Conservation (phyloP, 2,888 invertebrate species). For the Lissonota sp. region DNA sequence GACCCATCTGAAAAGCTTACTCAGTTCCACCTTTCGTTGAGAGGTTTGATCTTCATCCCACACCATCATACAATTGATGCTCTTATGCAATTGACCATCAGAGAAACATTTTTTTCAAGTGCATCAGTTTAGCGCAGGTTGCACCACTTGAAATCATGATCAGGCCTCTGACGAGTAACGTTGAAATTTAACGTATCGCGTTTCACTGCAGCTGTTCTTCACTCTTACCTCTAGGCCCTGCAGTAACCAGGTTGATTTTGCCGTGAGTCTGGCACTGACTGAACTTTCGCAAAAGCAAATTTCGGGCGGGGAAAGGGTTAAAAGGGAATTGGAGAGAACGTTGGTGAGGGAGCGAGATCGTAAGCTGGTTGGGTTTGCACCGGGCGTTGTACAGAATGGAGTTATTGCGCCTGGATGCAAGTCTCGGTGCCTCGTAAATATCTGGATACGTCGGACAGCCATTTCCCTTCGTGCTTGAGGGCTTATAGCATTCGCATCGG, state of each 20-base stretch:
- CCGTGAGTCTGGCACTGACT: too few species aligned
- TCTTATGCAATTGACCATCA: too few species aligned
- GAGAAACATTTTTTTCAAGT: too few species aligned
- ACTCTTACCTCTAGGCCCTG: too few species aligned
- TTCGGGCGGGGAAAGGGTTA: neutral
- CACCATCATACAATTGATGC: too few species aligned
- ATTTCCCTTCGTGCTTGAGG: constrained; percentile 31
- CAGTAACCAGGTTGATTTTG: too few species aligned
- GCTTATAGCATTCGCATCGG: constrained; percentile 9
- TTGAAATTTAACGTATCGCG: constrained; percentile 1
- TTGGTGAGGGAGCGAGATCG: neutral
- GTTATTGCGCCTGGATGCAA: constrained; percentile 61
- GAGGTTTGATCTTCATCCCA: too few species aligned
- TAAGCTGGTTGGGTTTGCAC: constrained; percentile 28
- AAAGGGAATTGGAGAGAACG: neutral
- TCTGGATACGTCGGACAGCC: constrained; percentile 53
- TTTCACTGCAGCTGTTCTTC: too few species aligned
- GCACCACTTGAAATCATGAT: too few species aligned
- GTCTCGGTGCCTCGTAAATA: constrained; percentile 59
- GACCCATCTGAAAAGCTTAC: too few species aligned
- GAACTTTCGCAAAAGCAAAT: constrained; percentile 2
- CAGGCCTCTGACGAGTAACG: neutral
- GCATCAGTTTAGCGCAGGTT: too few species aligned
- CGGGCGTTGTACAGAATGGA: constrained; percentile 59
- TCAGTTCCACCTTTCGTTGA: too few species aligned